Percentiles rank a stretch among this genome's conserved stretches.
phyloP scores from a whole-genome alignment of 2,797 vertebrate genomes.

The Percopsis omiscomaycus region DNA sequence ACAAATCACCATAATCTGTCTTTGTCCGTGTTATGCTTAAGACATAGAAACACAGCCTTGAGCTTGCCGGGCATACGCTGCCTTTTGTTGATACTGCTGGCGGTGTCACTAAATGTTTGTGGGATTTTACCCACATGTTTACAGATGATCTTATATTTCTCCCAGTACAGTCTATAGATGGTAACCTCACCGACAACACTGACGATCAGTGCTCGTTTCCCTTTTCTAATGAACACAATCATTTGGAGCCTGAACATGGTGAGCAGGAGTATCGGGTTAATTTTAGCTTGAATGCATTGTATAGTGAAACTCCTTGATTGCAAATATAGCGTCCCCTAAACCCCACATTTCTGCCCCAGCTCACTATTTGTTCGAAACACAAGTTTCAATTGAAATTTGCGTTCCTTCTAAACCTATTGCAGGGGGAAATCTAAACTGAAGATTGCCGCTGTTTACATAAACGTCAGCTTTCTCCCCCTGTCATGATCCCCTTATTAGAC shows the following conservation, averaged over 20 bases:
- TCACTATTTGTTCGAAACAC: no score
- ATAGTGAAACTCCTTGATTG: no score
- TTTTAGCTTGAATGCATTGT: conserved; percentile 37
- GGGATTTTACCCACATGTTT: conserved; percentile 33
- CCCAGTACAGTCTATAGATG: neutral
- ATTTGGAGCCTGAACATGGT: conserved; percentile 57
- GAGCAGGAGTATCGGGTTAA: conserved; percentile 46
- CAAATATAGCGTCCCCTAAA: no score
- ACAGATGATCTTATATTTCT: conserved; percentile 22
- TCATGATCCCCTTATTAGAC: conserved; percentile 64
- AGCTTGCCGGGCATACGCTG: conserved; percentile 40
- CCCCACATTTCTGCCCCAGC: no score
- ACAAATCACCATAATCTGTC: neutral
- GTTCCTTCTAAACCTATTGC: conserved; percentile 58
- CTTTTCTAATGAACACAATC: conserved; percentile 36
- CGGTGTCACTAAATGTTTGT: conserved; percentile 57
- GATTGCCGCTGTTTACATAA: conserved; percentile 45
- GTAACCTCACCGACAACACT: neutral
- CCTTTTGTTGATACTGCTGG: conserved; percentile 63
- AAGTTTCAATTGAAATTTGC: neutral
- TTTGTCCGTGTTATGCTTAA: conserved; percentile 17
- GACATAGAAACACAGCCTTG: conserved; percentile 14
- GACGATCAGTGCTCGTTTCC: conserved; percentile 5
- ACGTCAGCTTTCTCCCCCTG: conserved; percentile 60
- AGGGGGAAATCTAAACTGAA: conserved; percentile 45